Conservation (phyloP, 2,888 invertebrate species). For the Linyphia triangularis region DNA sequence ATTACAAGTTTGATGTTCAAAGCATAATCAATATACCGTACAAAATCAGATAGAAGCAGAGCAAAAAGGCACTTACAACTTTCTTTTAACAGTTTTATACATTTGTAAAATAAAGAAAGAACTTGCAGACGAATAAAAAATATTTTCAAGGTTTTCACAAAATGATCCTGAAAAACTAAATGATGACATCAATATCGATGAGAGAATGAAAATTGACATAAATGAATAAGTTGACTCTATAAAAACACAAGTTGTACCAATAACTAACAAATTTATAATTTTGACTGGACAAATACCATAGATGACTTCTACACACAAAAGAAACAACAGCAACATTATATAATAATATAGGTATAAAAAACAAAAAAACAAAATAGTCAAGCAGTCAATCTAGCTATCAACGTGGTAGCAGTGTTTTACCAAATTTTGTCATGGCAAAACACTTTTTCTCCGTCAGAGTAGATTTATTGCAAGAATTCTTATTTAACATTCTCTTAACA, state of each 20-base stretch:
- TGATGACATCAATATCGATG: constrained; percentile 50
- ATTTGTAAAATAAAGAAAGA: no score
- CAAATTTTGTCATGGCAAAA: constrained; percentile 35
- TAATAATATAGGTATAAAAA: constrained; percentile 62
- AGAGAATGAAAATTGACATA: constrained; percentile 65
- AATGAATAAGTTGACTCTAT: constrained; percentile 56
- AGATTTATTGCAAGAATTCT: no score
- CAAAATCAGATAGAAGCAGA: neutral
- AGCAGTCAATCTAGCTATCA: constrained; percentile 67
- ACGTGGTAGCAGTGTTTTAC: constrained; percentile 69
- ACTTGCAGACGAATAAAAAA: constrained; percentile 48
- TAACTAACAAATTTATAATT: constrained; percentile 48
- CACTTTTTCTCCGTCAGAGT: no score
- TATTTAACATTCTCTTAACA: no score
- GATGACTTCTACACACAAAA: constrained; percentile 57
- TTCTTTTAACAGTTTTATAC: no score
- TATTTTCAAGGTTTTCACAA: constrained; percentile 60
- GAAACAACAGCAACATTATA: constrained; percentile 53
- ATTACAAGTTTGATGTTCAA: neutral
- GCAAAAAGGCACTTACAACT: neutral
- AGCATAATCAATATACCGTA: neutral
- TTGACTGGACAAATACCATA: constrained; percentile 58
- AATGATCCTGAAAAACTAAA: constrained; percentile 67
- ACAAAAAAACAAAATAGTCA: constrained; percentile 54
- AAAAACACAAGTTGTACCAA: constrained; percentile 45